Evolutionary conservation across 2,113 vertebrate genomes (phyloP).

Genomic region (Cygnus atratus): DNA sequence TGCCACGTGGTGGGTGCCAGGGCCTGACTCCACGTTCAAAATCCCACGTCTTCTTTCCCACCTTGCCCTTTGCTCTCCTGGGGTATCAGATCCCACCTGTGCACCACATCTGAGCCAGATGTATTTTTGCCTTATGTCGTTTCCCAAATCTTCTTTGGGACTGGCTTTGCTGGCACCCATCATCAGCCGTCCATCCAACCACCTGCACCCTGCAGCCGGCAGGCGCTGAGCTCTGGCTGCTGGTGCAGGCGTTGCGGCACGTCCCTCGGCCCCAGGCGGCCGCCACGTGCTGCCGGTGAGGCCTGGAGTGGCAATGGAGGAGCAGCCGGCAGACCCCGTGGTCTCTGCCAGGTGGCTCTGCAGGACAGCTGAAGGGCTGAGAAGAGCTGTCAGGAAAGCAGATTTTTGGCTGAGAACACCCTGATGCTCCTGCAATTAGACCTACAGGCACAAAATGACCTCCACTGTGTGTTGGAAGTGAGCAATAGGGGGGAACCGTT

Average conservation of each 20-base stretch:
- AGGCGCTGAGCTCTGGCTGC: neutral
- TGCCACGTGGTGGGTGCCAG: neutral
- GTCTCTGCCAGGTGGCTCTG: neutral
- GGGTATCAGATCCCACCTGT: neutral
- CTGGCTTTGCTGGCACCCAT: rapidly evolving
- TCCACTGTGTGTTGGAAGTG: no score
- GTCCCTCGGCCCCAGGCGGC: neutral
- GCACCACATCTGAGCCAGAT: neutral
- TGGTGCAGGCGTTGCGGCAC: rapidly evolving
- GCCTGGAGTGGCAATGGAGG: rapidly evolving
- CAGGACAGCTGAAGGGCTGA: no score
- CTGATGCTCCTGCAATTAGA: neutral
- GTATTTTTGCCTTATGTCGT: neutral
- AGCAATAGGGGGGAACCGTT: no score
- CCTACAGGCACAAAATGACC: neutral
- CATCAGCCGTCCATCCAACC: rapidly evolving
- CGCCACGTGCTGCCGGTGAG: rapidly evolving
- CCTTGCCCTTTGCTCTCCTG: neutral
- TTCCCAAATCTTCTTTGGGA: neutral
- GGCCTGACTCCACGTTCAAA: rapidly evolving
- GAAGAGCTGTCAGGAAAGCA: neutral
- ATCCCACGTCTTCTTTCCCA: neutral
- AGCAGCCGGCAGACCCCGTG: rapidly evolving
- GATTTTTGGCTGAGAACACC: neutral
- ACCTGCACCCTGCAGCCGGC: neutral